Base-by-base conservation (phyloP, 2,888 invertebrate genomes). In the Papilio elwesi region DNA sequence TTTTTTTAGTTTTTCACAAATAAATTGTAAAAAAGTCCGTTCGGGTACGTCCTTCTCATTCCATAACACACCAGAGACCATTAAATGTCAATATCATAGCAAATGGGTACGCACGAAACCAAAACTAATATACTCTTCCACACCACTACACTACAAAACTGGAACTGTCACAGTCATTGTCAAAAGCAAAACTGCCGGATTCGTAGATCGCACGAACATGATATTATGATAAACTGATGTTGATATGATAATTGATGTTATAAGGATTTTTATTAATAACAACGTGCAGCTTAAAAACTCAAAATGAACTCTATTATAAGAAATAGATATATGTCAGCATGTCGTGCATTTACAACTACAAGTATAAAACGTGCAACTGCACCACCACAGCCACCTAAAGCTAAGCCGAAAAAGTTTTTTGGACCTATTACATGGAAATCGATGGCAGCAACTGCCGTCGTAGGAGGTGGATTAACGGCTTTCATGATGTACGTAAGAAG, bases 381-480 rank as follows among this genome's bases (percentile, higher is more conserved):
- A 67, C 89, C 90, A 9, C 91, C 92, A 0, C 91, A 89, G 78
- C 89, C 90, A 11, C 91, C 92, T 0, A 92, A 89, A 77, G 84
- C 75, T 72, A 78, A 80, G 10, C 74, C 77, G 38, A 89, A 84
- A 74, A 84, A 81, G 76, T 77, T 83, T 13, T 92, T 94, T 76
- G 95, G 95, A 0, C 97, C 97, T 0, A 95, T 98, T 79, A 95
- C 98, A 76, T 98, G 98, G 98, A 97, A 95, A 84, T 96, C 96
- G 76, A 91, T 98, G 76, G 91, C 94, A 9, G 91, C 96, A 36
- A 96, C 97, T 0, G 94, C 95, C 0, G 92, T 95, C 0, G 83
- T 97, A 2, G 97, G 96, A 1, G 95, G 95, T 4, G 94, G 95
- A 0, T 87, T 97, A 59, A 87, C 97, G 5, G 95, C 91, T 0